Percentiles rank a stretch among this genome's conserved stretches.
phyloP scores from a whole-genome alignment of 1,140 invertebrate species.

The Dufourea novaeangliae region DNA sequence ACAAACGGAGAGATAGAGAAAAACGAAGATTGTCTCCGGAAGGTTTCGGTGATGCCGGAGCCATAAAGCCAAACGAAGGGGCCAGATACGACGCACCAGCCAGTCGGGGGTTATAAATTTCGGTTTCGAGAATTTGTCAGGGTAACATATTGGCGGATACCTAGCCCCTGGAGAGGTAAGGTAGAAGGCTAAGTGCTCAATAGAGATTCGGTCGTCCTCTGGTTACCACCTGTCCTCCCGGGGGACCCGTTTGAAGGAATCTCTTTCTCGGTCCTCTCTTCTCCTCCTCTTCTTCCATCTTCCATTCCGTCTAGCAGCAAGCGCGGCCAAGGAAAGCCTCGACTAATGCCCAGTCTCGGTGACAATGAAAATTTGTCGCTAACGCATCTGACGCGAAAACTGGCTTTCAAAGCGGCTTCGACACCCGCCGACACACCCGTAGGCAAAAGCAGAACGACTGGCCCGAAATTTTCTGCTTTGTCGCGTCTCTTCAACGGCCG shows the following conservation, averaged over 20 bases:
- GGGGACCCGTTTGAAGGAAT: constrained; percentile 60
- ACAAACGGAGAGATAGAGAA: not conserved
- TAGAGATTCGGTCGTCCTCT: constrained; percentile 54
- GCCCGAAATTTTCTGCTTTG: constrained; percentile 77
- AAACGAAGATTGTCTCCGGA: constrained; percentile 12
- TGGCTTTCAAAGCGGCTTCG: constrained; percentile 45
- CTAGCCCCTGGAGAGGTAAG: constrained; percentile 32
- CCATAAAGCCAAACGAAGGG: constrained; percentile 38
- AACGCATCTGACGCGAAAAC: constrained; percentile 78
- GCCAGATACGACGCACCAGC: not conserved
- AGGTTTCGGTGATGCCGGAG: not conserved
- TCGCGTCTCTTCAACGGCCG: constrained; percentile 60
- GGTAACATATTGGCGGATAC: constrained; percentile 36
- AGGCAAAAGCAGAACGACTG: constrained; percentile 12
- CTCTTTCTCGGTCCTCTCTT: constrained; percentile 32
- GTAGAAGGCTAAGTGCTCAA: constrained; percentile 48
- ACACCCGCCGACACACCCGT: not conserved
- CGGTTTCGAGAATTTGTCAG: constrained; percentile 74
- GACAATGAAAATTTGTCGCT: constrained; percentile 81
- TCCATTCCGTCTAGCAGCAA: not conserved
- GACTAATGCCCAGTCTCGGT: constrained; percentile 49
- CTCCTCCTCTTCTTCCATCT: constrained; percentile 39
- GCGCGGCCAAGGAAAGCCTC: not conserved
- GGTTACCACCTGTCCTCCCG: constrained; percentile 75
- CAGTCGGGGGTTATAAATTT: constrained; percentile 63